Evolutionary conservation across 2,888 invertebrate genomes (phyloP), one percentile per base, ranked within the genome.

Genomic region (Aphodius granarius): DNA sequence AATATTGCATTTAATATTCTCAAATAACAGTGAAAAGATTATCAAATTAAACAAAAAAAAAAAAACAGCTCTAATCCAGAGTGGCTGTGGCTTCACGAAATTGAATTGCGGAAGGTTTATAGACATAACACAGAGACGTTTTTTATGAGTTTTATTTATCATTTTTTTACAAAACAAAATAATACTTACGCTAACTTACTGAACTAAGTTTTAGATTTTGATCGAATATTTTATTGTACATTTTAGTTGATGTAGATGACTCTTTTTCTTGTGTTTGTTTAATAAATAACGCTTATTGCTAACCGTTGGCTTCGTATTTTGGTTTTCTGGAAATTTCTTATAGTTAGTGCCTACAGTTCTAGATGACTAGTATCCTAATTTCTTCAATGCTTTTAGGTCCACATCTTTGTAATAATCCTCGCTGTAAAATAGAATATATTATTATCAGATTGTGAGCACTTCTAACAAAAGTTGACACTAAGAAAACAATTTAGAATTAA

Each of bases 391-490:
- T 89, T 96, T 96, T 81, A 96, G 90, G 88, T 96, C 96, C 84
- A 96, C 93, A 85, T 95, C 95, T 81, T 96, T 96, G 87, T 96
- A 96, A 90, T 96, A 96, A 89, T 96, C 96, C 90, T 96, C 95
- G 89, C 96, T 96, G 90, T 81, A 74, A 77, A 66, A 76, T 74
- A 73, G 63, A 22, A 19, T 13, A n/a, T 5, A 72, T 63, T 63
- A 18, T 5, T 19, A 72, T 63, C 63, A 9, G 43, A 13, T 43
- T 6, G 13, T 9, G 2, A 9, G 13, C 13, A 43, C 13, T 43
- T 6, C 20, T 19, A 19, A 19, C 20, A 68, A 43, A 9, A n/a
- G n/a, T n/a, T n/a, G n/a, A n/a, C n/a, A n/a, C n/a, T n/a, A n/a
- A n/a, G n/a, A n/a, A n/a, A n/a, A n/a, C n/a, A n/a, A n/a, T n/a